Percentiles rank a stretch among this genome's conserved stretches.
phyloP scores from a whole-genome alignment of 1,140 invertebrate genomes.

The Hyposmocoma kahamanoa region DNA sequence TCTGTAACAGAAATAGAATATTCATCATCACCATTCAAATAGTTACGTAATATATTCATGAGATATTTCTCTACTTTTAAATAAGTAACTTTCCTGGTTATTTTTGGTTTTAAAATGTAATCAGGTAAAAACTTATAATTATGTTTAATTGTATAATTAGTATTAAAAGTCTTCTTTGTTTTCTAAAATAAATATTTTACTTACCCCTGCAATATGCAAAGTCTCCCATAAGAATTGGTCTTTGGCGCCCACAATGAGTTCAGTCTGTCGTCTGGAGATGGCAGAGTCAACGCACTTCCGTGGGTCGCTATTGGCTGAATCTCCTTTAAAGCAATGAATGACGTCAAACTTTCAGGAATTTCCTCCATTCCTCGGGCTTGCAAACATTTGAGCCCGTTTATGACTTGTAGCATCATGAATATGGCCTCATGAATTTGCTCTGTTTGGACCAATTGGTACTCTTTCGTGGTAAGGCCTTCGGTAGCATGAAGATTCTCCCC shows the following conservation, averaged over 20 bases:
- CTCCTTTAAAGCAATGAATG: conserved; percentile 78
- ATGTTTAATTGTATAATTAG: too few relatives aligned
- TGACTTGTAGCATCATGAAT: conserved; percentile 86
- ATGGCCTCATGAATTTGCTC: conserved; percentile 67
- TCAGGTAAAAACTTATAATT: too few relatives aligned
- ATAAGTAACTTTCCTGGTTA: too few relatives aligned
- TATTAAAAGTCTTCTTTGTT: too few relatives aligned
- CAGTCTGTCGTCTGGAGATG: conserved; percentile 54
- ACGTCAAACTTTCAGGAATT: conserved; percentile 78
- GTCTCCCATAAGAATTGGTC: conserved; percentile 73
- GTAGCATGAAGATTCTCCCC: conserved; percentile 73
- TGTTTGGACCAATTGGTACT: conserved; percentile 55
- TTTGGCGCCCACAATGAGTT: conserved; percentile 67
- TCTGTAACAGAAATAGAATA: conserved; percentile 53
- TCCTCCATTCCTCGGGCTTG: conserved; percentile 89
- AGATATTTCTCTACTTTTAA: too few relatives aligned
- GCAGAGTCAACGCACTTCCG: conserved; percentile 69
- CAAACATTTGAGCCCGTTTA: conserved; percentile 87
- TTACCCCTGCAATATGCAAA: conserved; percentile 85
- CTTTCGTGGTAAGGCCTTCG: conserved; percentile 66
- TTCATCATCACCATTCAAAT: conserved; percentile 3
- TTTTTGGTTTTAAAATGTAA: too few relatives aligned
- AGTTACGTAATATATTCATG: too few relatives aligned
- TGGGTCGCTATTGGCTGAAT: conserved; percentile 29
- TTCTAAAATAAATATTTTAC: too few relatives aligned